Conservation (phyloP, 2,888 invertebrate genomes). For the Dorcus hopei region DNA sequence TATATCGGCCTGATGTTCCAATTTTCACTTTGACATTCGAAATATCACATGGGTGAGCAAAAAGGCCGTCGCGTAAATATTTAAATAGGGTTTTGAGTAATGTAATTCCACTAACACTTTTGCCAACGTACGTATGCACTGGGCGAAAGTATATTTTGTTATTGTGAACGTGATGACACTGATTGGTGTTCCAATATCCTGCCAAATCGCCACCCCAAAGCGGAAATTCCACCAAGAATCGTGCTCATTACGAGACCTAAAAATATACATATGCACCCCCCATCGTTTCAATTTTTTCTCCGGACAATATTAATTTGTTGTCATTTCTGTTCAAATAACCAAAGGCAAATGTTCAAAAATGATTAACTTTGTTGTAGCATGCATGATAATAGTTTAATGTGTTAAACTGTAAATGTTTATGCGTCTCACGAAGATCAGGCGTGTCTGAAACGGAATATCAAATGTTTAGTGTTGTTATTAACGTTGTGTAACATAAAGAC, state of each 20-base stretch:
- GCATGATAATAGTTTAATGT: slow-evolving; percentile 16
- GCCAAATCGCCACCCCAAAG: slow-evolving; percentile 40
- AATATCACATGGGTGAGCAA: background rate
- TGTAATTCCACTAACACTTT: background rate
- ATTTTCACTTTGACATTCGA: slow-evolving; percentile 17
- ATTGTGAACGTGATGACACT: slow-evolving; percentile 30
- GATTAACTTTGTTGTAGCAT: no score
- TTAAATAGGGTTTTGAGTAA: background rate
- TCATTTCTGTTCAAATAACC: slow-evolving; percentile 5
- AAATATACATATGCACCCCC: slow-evolving; percentile 47
- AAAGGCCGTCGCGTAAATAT: background rate
- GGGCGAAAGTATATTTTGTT: background rate
- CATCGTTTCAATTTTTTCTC: slow-evolving; percentile 46
- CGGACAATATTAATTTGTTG: slow-evolving; percentile 47
- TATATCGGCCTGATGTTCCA: slow-evolving; percentile 17
- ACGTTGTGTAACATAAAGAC: slow-evolving; percentile 38
- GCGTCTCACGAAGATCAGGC: slow-evolving; percentile 33
- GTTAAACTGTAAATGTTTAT: slow-evolving; percentile 29
- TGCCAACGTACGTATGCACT: background rate
- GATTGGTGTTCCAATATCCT: slow-evolving; percentile 49
- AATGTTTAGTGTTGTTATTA: slow-evolving; percentile 41
- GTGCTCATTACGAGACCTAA: slow-evolving; percentile 43
- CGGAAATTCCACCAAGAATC: slow-evolving; percentile 44
- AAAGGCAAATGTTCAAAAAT: no score
- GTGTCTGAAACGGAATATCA: slow-evolving; percentile 38